phyloP scores from a whole-genome alignment of 2,797 vertebrate species.

The Sternarchorhynchus goeldii region DNA sequence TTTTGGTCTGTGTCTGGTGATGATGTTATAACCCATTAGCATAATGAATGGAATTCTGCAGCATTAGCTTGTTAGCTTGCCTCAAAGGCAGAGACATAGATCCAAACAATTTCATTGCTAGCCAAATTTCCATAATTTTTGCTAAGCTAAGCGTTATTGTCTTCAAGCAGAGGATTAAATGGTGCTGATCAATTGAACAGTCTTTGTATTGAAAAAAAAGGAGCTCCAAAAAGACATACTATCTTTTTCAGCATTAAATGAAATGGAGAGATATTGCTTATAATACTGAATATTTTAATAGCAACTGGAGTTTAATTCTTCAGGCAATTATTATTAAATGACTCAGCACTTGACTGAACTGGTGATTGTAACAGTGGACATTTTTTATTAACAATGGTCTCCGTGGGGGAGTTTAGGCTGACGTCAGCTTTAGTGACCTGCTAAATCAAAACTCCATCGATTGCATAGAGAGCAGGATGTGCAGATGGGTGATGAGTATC shows the following conservation, averaged over 20 bases:
- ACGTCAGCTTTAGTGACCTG: constrained; percentile 2
- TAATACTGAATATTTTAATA: not conserved
- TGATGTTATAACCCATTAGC: not conserved
- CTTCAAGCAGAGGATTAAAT: not conserved
- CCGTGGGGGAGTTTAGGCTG: not conserved
- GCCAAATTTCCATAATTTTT: not conserved
- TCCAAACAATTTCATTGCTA: not conserved
- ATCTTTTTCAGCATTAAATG: too few relatives aligned
- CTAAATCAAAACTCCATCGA: not conserved
- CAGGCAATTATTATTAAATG: too few relatives aligned
- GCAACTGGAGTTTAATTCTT: not conserved
- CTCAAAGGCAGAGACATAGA: not conserved
- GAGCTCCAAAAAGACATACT: too few relatives aligned
- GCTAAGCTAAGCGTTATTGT: not conserved
- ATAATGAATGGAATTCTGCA: constrained; percentile 17
- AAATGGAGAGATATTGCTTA: too few relatives aligned
- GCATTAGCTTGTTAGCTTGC: not conserved
- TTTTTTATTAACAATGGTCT: not conserved
- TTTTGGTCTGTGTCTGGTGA: constrained; percentile 9
- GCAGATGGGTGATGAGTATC: constrained; percentile 11
- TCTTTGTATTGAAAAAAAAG: too few relatives aligned
- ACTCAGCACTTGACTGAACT: not conserved
- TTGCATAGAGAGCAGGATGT: constrained; percentile 17
- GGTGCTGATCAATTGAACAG: not conserved
- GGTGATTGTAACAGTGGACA: constrained; percentile 1